Base-by-base conservation (phyloP, 1,140 invertebrate genomes). In the Megathymus violae region DNA sequence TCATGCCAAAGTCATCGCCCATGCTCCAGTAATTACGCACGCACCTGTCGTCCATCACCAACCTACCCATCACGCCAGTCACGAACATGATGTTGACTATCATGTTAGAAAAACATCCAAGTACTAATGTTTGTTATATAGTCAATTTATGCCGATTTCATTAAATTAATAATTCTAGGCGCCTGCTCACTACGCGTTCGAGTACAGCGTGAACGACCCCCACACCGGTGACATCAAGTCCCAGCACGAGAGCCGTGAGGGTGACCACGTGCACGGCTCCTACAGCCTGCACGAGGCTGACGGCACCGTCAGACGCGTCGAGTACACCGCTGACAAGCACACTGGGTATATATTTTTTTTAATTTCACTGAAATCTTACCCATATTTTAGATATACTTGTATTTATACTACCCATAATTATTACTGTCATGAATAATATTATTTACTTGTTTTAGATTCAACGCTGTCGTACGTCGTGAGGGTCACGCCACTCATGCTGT, bases 221-320 rank as follows among this genome's bases (percentile, higher is more conserved):
- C 88, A 92, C 68, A 90, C 91, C 60, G 91, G 91, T 43, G 91
- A 92, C 78, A 82, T 88, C 72, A 92, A 93, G 79, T 87, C 82
- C 52, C 92, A 93, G 69, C 88, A 91, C 69, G 92, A 93, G 80
- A 76, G 77, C 61, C 82, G 92, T 64, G 91, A 93, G 66, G 92
- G 92, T 43, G 92, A 92, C 64, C 82, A 80, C n/a, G 90, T 93
- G 41, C 86, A 92, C 64, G 92, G 92, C 67, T 72, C 82, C 50
- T 94, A 94, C 86, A 91, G 91, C 5, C 67, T 92, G 44, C 71
- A 91, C 36, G 91, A 92, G 67, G 85, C 92, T n/a, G 92, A 93
- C 63, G 92, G 92, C 47, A 93, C 92, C 48, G 79, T 92, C 75
- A 80, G 92, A 62, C 91, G 80, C 46, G 92, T 92, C 4, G 77